Percentiles rank a stretch among this genome's conserved stretches.
Evolutionary conservation across 2,797 vertebrate genomes (phyloP).

Genomic region (Pterois miles): DNA sequence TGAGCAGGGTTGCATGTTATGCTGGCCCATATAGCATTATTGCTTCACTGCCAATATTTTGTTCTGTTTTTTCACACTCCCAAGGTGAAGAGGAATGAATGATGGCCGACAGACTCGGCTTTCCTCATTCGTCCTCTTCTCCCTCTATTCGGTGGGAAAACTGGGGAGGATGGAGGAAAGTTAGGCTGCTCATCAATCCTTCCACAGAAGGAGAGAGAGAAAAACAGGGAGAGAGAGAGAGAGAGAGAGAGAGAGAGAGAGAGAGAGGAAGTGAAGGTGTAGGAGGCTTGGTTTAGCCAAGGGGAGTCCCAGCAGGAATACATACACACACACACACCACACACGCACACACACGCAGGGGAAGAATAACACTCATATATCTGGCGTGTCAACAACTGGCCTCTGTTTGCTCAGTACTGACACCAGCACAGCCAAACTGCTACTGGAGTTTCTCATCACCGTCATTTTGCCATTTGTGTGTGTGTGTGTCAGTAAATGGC

Average conservation of each 20-base stretch:
- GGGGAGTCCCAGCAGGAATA: slow-evolving; percentile 81
- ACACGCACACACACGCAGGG: slow-evolving; percentile 47
- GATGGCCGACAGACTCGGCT: slow-evolving; percentile 47
- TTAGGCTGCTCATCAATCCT: slow-evolving; percentile 64
- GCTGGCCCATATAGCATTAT: slow-evolving; percentile 45
- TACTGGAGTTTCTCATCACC: slow-evolving; percentile 68
- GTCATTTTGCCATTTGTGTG: slow-evolving; percentile 43
- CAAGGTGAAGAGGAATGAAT: slow-evolving; percentile 67
- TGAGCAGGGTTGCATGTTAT: slow-evolving; percentile 48
- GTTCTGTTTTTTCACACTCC: slow-evolving; percentile 47
- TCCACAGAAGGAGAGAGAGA: slow-evolving; percentile 1
- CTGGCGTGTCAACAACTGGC: slow-evolving; percentile 82
- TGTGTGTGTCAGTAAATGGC: slow-evolving; percentile 18
- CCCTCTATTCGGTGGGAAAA: slow-evolving; percentile 64
- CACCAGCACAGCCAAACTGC: slow-evolving; percentile 69
- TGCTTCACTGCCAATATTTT: slow-evolving; percentile 55
- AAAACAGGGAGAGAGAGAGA: slow-evolving; percentile 24
- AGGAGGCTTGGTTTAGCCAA: slow-evolving; percentile 75
- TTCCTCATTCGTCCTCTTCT: slow-evolving; percentile 57
- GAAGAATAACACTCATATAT: slow-evolving; percentile 86
- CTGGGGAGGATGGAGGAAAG: slow-evolving; percentile 56
- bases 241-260: slow-evolving; percentile 57
- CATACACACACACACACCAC: slow-evolving; percentile 58
- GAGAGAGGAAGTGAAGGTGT: slow-evolving; percentile 75
- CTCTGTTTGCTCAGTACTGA: slow-evolving; percentile 82